phyloP scores from a whole-genome alignment of 2,113 vertebrate genomes.

The Odontophorus gujanensis region DNA sequence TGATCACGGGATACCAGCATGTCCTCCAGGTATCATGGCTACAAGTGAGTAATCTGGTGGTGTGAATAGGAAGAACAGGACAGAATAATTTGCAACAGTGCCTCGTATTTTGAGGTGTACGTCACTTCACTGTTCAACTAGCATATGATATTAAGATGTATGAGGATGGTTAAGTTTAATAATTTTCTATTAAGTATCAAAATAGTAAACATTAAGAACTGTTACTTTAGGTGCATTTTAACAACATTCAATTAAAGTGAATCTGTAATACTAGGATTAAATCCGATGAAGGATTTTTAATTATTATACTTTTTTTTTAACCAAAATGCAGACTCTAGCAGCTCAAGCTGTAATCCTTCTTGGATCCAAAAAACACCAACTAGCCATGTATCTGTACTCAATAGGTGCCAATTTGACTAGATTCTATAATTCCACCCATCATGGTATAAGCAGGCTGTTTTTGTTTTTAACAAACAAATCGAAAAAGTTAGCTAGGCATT shows the following conservation, averaged over 20 bases:
- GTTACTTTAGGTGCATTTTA: constrained; percentile 9
- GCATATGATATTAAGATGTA: background rate
- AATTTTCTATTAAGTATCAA: background rate
- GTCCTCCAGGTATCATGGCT: constrained; percentile 94
- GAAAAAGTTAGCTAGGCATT: background rate
- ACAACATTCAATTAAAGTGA: background rate
- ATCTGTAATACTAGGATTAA: background rate
- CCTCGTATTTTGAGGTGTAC: constrained; percentile 44
- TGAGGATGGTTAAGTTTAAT: constrained; percentile 19
- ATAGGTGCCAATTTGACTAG: background rate
- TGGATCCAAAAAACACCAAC: background rate
- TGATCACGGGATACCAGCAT: constrained; percentile 94
- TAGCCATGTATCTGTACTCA: background rate
- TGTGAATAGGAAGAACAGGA: constrained; percentile 68
- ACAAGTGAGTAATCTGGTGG: constrained; percentile 90
- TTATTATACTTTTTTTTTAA: background rate
- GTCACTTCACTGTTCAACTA: constrained; percentile 13
- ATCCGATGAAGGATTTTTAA: background rate
- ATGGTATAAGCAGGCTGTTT: background rate
- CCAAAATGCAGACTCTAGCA: background rate
- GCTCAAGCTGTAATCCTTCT: background rate
- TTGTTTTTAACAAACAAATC: background rate
- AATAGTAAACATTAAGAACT: background rate
- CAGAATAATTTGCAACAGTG: constrained; percentile 44
- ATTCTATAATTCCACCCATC: background rate